These are phyloP conservation scores for Heliconius hermathena DNA, from an alignment of 1,140 invertebrate genomes.

Conservation along the genomic window DNA sequence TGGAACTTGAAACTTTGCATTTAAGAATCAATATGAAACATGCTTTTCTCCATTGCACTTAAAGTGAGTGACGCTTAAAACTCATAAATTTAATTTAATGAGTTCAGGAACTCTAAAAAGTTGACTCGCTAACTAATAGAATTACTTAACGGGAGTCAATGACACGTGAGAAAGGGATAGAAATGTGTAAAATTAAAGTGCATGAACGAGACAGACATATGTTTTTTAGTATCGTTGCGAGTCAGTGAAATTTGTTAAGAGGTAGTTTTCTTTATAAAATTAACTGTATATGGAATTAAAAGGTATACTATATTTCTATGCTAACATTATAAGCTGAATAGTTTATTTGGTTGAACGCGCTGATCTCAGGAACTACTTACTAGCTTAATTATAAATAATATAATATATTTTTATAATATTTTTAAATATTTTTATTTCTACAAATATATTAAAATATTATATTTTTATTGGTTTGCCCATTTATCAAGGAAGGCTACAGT, in stretches of 20 bases:
- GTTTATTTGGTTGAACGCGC: no score
- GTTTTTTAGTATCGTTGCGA: slow-evolving; percentile 44
- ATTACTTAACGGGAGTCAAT: slow-evolving; percentile 45
- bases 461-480: no score
- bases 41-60: not conserved
- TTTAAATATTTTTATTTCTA: no score
- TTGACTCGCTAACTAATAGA: slow-evolving; percentile 23
- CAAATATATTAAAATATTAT: no score
- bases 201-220: slow-evolving; percentile 43
- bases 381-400: no score
- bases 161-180: slow-evolving; percentile 46
- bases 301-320: not conserved
- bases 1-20: not conserved
- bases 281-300: not conserved
- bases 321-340: no score
- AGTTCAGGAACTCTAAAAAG: slow-evolving; percentile 18
- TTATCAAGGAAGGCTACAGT: no score
- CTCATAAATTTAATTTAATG: slow-evolving; percentile 8
- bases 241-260: slow-evolving; percentile 56
- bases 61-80: not conserved
- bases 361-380: no score
- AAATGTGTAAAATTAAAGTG: slow-evolving; percentile 21
- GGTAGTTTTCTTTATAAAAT: slow-evolving; percentile 15
- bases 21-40: not conserved
- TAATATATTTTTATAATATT: no score